Conservation (phyloP, 2,113 vertebrate genomes). For the Mohoua ochrocephala region DNA sequence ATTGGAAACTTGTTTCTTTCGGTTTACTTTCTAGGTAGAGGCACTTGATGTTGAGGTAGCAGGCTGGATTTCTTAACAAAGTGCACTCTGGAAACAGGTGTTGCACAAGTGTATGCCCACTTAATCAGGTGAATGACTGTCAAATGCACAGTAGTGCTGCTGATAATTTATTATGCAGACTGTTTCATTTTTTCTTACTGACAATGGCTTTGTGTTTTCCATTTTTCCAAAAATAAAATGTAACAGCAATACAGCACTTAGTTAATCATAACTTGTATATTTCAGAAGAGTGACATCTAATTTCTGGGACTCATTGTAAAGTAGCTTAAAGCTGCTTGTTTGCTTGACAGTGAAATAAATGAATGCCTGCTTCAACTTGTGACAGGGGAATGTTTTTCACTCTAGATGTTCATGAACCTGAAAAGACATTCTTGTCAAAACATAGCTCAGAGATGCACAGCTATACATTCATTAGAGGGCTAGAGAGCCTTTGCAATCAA, state of each 20-base stretch:
- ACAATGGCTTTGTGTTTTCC: background rate
- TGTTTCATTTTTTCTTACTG: fast-evolving
- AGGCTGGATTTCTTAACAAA: background rate
- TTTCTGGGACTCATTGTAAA: background rate
- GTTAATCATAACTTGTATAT: background rate
- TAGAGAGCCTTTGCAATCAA: background rate
- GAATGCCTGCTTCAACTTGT: background rate
- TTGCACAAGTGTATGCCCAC: background rate
- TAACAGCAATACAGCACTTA: background rate
- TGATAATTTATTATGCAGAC: background rate
- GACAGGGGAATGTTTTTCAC: background rate
- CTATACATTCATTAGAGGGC: background rate
- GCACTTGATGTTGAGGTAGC: background rate
- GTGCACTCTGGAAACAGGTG: background rate
- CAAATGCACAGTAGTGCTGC: fast-evolving
- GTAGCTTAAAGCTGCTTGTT: conserved; percentile 3
- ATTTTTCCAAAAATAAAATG: background rate
- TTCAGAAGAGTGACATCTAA: background rate
- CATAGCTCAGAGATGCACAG: background rate
- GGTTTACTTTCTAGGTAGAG: conserved; percentile 31
- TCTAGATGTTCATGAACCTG: background rate
- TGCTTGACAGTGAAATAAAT: background rate
- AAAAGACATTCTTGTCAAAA: background rate
- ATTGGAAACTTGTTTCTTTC: conserved; percentile 1
- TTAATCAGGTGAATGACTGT: background rate